These are phyloP conservation scores for Sminthurides aquaticus DNA, from an alignment of 2,888 invertebrate species.

Conservation along the genomic window DNA sequence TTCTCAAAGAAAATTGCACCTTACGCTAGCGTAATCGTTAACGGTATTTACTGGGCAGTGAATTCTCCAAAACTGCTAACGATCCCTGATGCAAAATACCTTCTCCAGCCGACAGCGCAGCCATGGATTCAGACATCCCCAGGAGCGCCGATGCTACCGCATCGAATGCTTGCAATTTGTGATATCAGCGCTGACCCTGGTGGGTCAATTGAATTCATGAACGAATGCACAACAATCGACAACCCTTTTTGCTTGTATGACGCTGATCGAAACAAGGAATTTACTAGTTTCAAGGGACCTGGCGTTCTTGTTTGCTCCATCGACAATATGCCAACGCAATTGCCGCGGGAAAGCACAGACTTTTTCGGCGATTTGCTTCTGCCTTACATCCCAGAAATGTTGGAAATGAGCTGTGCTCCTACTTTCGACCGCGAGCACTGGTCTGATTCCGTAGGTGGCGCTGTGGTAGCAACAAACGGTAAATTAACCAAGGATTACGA, in stretches of 20 bases:
- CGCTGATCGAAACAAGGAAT: conserved; percentile 94
- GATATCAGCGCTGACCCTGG: conserved; percentile 99
- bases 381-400: conserved; percentile 82
- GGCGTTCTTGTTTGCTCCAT: conserved; percentile 99
- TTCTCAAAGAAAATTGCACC: conserved; percentile 97
- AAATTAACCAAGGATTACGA: conserved; percentile 82
- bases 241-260: conserved; percentile 99
- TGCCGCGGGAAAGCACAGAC: conserved; percentile 94
- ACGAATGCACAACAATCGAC: conserved; percentile 98
- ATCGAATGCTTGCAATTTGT: conserved; percentile 88
- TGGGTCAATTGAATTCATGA: conserved; percentile 98
- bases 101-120: conserved; percentile 77
- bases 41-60: conserved; percentile 98
- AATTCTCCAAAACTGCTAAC: conserved; percentile 91
- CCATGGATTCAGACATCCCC: conserved; percentile 88
- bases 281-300: conserved; percentile 89
- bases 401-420: conserved; percentile 71
- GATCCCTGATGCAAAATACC: conserved; percentile 93
- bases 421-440: conserved; percentile 72
- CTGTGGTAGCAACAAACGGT: conserved; percentile 94
- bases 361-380: conserved; percentile 89
- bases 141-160: conserved; percentile 79
- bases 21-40: conserved; percentile 91
- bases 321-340: conserved; percentile 99
- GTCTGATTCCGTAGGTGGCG: conserved; percentile 63